Evolutionary conservation across 2,113 vertebrate genomes (phyloP).

Genomic region (Heloderma charlesbogerti): DNA sequence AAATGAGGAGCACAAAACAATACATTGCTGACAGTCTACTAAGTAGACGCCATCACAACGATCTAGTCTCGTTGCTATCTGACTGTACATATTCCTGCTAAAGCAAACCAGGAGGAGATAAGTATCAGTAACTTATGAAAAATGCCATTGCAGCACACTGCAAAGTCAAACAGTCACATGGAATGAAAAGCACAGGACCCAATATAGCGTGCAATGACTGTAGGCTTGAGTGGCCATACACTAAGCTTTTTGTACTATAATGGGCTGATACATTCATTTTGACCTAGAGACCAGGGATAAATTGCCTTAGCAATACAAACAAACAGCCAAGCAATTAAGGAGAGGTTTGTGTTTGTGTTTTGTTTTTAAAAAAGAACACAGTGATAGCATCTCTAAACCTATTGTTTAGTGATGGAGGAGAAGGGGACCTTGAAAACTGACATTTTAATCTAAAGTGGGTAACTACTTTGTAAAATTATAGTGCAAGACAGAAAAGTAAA

Average conservation of each 20-base stretch:
- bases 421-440: constrained; percentile 46
- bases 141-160: constrained; percentile 67
- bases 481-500: background rate
- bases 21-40: constrained; percentile 40
- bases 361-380: constrained; percentile 36
- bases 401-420: constrained; percentile 48
- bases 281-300: constrained; percentile 75
- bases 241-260: constrained; percentile 71
- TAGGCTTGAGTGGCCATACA: constrained; percentile 71
- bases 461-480: constrained; percentile 59
- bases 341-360: constrained; percentile 56
- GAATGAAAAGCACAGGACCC: constrained; percentile 60
- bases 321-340: constrained; percentile 70
- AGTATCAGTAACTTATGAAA: constrained; percentile 71
- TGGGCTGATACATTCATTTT: constrained; percentile 74
- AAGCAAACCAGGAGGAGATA: constrained; percentile 59
- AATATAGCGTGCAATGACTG: constrained; percentile 66
- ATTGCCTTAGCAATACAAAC: constrained; percentile 75
- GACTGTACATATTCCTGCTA: constrained; percentile 41
- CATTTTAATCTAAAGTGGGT: constrained; percentile 51
- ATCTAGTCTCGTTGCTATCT: constrained; percentile 40
- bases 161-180: constrained; percentile 65
- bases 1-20: background rate
- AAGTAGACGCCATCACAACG: constrained; percentile 38
- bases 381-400: constrained; percentile 67